Conservation (phyloP, 2,888 invertebrate genomes). For the Eugnorisma glareosa region DNA sequence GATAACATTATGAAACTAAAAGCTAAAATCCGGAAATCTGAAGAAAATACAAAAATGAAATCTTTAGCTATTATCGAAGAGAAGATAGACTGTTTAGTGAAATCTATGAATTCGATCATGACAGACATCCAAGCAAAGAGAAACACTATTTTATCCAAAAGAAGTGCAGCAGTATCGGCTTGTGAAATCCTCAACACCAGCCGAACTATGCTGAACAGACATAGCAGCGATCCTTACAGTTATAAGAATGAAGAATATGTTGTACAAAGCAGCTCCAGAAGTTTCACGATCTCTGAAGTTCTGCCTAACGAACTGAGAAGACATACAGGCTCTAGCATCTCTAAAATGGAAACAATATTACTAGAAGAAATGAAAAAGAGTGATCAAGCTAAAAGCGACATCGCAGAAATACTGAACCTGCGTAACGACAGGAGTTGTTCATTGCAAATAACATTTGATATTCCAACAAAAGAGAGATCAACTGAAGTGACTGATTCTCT, state of each 20-base stretch:
- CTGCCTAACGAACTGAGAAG: slow-evolving; percentile 20
- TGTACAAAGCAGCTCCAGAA: slow-evolving; percentile 60
- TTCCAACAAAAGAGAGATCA: slow-evolving; percentile 79
- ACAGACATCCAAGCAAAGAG: slow-evolving; percentile 71
- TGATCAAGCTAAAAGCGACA: slow-evolving; percentile 73
- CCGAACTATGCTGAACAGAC: slow-evolving; percentile 45
- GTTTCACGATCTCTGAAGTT: slow-evolving; percentile 51
- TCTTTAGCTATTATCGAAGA: slow-evolving; percentile 76
- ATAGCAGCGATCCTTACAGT: slow-evolving; percentile 62
- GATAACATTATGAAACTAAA: slow-evolving; percentile 67
- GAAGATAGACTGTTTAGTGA: slow-evolving; percentile 78
- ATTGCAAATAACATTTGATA: slow-evolving; percentile 74
- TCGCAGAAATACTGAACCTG: slow-evolving; percentile 72
- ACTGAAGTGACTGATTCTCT: slow-evolving; percentile 79
- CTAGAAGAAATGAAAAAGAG: slow-evolving; percentile 76
- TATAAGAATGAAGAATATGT: slow-evolving; percentile 60
- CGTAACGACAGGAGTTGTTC: slow-evolving; percentile 65
- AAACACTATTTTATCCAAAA: slow-evolving; percentile 37
- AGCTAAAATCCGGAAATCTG: slow-evolving; percentile 57
- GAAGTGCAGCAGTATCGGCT: slow-evolving; percentile 52
- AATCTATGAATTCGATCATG: slow-evolving; percentile 77
- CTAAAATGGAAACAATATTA: slow-evolving; percentile 69
- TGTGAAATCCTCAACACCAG: slow-evolving; percentile 50
- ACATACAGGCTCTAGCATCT: slow-evolving; percentile 37
- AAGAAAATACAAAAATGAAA: slow-evolving; percentile 56